A percentile compares a stretch with the other conserved stretches of the same genome.
These are phyloP conservation scores for Ornithorhynchus anatinus DNA, from an alignment of 2,113 vertebrate genomes.

Conservation along the genomic window DNA sequence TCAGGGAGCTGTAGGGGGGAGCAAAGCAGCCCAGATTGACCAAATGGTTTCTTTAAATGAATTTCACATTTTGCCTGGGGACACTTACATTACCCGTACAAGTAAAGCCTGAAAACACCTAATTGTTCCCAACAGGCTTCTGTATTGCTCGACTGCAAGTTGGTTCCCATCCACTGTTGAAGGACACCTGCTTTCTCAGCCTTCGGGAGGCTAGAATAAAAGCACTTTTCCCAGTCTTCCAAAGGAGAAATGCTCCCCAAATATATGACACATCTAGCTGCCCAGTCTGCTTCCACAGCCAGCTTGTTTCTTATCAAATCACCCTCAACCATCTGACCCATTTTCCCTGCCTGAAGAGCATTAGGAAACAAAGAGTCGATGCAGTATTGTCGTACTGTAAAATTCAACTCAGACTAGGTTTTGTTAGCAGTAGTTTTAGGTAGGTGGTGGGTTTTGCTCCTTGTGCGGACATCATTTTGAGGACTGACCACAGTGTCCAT, in stretches of 20 bases:
- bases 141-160: neutral
- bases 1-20: neutral
- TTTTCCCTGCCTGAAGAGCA: too few species aligned
- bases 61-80: constrained; percentile 4
- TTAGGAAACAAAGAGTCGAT: too few species aligned
- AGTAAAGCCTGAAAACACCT: neutral
- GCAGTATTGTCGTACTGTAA: too few species aligned
- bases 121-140: neutral
- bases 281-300: too few species aligned
- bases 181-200: neutral
- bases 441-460: constrained; percentile 22
- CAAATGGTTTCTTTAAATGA: neutral
- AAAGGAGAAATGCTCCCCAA: neutral
- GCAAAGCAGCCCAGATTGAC: neutral
- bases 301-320: too few species aligned
- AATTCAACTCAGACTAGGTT: too few species aligned
- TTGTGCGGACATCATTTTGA: constrained; percentile 18
- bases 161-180: neutral
- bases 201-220: neutral
- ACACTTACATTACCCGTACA: neutral
- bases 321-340: too few species aligned
- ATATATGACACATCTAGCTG: too few species aligned
- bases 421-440: too few species aligned
- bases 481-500: too few species aligned
- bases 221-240: neutral